Conservation (phyloP, 2,113 vertebrate species). For the Corythoichthys haematopterus region DNA sequence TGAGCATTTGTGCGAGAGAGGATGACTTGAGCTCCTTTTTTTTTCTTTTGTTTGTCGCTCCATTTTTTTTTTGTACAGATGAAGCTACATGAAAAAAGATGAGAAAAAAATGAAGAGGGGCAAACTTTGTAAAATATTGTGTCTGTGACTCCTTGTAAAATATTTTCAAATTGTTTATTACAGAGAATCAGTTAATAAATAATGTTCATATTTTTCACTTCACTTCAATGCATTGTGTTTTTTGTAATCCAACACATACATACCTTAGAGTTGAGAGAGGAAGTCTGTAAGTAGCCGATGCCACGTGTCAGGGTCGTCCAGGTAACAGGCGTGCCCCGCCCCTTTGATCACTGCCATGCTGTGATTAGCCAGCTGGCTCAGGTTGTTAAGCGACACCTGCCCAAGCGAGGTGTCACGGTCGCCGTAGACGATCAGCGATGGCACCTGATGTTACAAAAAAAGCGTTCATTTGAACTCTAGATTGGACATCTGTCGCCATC, state of each 20-base stretch:
- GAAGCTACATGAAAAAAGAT: slow-evolving; percentile 72
- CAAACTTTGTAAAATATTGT: slow-evolving; percentile 98
- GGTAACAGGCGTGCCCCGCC: slow-evolving; percentile 89
- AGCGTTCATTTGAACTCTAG: not conserved
- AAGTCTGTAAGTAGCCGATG: slow-evolving; percentile 81
- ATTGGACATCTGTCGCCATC: too few species aligned
- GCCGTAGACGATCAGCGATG: slow-evolving; percentile 86
- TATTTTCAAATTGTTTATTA: slow-evolving; percentile 99
- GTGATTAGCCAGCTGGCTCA: slow-evolving; percentile 83
- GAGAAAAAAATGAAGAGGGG: slow-evolving; percentile 71
- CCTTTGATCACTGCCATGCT: slow-evolving; percentile 82
- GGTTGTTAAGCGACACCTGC: slow-evolving; percentile 77
- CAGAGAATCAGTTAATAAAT: slow-evolving; percentile 99
- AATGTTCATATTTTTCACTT: slow-evolving; percentile 99
- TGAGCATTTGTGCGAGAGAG: slow-evolving; percentile 55
- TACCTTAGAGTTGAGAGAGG: slow-evolving; percentile 68
- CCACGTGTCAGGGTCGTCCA: slow-evolving; percentile 88
- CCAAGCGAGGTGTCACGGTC: slow-evolving; percentile 84
- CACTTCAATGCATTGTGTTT: slow-evolving; percentile 67
- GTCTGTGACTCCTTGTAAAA: slow-evolving; percentile 99
- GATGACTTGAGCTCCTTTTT: slow-evolving; percentile 56
- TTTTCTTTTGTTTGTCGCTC: slow-evolving; percentile 67
- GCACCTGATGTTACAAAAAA: slow-evolving; percentile 69
- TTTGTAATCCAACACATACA: slow-evolving; percentile 12
- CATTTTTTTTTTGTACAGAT: slow-evolving; percentile 92